A percentile compares a stretch with the other conserved stretches of the same genome.
These are phyloP conservation scores for Seriola rivoliana DNA, from an alignment of 2,113 vertebrate species.

Conservation along the genomic window DNA sequence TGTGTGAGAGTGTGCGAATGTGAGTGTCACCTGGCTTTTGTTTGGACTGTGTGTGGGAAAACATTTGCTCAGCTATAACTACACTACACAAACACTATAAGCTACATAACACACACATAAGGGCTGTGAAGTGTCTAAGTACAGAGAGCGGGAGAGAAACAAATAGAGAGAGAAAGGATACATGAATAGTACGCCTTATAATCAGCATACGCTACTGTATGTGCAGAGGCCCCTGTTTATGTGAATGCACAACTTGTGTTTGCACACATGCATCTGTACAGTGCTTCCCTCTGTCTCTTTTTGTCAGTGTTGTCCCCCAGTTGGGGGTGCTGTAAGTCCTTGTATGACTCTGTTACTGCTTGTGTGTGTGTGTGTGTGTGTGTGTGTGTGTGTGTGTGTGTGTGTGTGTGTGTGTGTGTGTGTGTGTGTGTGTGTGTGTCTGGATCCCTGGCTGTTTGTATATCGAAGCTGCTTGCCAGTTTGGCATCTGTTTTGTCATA, in stretches of 20 bases:
- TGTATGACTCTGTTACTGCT: slow-evolving; percentile 46
- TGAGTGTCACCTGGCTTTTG: slow-evolving; percentile 79
- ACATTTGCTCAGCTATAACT: slow-evolving; percentile 77
- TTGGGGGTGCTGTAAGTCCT: slow-evolving; percentile 82
- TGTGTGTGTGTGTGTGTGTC: slow-evolving; percentile 13
- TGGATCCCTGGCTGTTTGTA: slow-evolving; percentile 13
- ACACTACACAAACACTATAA: slow-evolving; percentile 71
- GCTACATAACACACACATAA: slow-evolving; percentile 65
- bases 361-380: not conserved
- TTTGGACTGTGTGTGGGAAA: slow-evolving; percentile 79
- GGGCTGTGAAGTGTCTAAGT: slow-evolving; percentile 68
- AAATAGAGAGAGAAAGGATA: slow-evolving; percentile 25
- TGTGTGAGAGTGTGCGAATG: slow-evolving; percentile 37
- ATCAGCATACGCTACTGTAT: slow-evolving; percentile 34
- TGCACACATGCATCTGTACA: slow-evolving; percentile 5
- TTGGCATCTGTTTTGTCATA: slow-evolving; percentile 33
- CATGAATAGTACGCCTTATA: slow-evolving; percentile 43
- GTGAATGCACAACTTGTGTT: slow-evolving; percentile 37
- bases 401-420: not conserved
- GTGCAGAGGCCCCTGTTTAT: slow-evolving; percentile 1
- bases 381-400: slow-evolving; percentile 3
- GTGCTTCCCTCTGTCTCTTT: slow-evolving; percentile 13
- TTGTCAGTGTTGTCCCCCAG: slow-evolving; percentile 62
- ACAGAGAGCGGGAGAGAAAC: slow-evolving; percentile 41
- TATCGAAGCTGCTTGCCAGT: slow-evolving; percentile 1